Conservation (phyloP, 2,113 vertebrate genomes). For the Brachypodius melanocephalos region DNA sequence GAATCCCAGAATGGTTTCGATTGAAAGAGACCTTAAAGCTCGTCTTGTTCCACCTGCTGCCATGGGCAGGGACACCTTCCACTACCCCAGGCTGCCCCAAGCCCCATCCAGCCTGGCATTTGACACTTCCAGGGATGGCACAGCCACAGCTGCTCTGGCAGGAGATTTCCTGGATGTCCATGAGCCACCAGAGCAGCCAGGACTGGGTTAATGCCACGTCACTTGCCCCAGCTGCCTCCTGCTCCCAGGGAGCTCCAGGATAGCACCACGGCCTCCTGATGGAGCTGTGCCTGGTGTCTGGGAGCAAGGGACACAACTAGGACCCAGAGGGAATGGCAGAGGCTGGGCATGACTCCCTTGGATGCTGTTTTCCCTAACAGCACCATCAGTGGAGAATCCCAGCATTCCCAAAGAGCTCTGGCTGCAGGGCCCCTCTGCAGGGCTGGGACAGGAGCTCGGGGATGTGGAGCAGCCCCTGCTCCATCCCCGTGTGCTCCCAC, state of each 20-base stretch:
- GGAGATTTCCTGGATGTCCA: background rate
- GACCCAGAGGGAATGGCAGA: background rate
- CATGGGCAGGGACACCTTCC: background rate
- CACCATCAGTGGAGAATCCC: fast-evolving
- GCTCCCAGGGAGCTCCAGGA: fast-evolving
- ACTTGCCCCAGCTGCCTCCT: background rate
- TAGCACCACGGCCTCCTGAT: fast-evolving
- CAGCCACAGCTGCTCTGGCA: background rate
- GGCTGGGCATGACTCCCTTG: fast-evolving
- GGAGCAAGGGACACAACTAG: background rate
- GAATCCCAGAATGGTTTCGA: background rate
- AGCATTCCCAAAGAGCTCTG: fast-evolving
- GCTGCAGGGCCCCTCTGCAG: background rate
- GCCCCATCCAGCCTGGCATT: fast-evolving
- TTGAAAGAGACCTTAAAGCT: background rate
- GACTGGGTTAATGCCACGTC: fast-evolving
- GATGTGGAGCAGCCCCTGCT: background rate
- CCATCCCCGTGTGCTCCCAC: fast-evolving
- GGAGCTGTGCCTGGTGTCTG: background rate
- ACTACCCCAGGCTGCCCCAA: background rate
- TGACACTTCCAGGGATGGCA: background rate
- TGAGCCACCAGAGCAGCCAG: background rate
- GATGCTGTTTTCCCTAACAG: background rate
- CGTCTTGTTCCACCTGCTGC: background rate
- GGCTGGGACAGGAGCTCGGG: fast-evolving